Base-by-base conservation (phyloP, 2,888 invertebrate genomes). In the Harpagoxenus sublaevis region DNA sequence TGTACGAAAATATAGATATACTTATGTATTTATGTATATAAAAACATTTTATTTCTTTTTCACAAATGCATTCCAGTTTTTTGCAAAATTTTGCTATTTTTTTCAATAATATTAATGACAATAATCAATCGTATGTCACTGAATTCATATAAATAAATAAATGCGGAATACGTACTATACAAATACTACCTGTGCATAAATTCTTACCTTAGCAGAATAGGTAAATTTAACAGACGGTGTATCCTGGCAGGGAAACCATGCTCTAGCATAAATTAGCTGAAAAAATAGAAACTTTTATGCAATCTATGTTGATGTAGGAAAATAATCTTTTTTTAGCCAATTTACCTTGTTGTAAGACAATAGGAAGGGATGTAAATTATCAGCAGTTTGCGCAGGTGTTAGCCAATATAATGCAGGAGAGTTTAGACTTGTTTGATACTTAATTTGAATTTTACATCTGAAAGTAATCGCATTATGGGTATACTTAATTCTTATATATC, bases 391-490 rank as follows among this genome's bases (percentile, higher is more conserved):
- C 88, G 97, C 96, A 0, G 98, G 97, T 35, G 96, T 96, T 35
- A 35, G 35, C 99, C 99, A 99, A 95, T 99, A 98, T 75, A 99
- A 95, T 0, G 98, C 99, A 74, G 97, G 97, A 0, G 98, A 97
- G n/a, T 96, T 95, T 1, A 97, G 97, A n/a, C 97, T 96, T 0
- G 98, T 98, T 92, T 96, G 96, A 95, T 98, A 99, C 77, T 96
- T 95, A 90, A 99, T 97, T 89, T 95, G 95, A 70, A 97, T 35
- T 5, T 95, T 95, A 88, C 95, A 94, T 65, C 97, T 97, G 93
- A 90, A 91, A 87, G 82, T 31, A 35, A 35, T 31, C 31, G 8
- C 31, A 31, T 5, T 28, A 1, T 45, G 12, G 35, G 35, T 35
- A 35, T 45, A 45, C 0, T 42, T 8, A 39, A 39, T 39, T 23